Base-by-base conservation (phyloP, 2,888 invertebrate genomes). In the Thalpophila matura region DNA sequence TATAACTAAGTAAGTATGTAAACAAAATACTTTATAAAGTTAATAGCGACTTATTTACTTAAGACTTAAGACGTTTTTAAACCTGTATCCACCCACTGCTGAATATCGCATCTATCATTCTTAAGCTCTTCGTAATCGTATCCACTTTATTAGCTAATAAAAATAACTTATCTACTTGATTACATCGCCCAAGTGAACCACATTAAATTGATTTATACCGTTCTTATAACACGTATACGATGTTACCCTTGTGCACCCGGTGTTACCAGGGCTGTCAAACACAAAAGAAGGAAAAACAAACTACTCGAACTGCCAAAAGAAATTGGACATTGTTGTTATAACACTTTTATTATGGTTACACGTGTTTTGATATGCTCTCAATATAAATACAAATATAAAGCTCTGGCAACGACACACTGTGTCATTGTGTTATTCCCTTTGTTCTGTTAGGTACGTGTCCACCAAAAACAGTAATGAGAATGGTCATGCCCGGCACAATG, bases 181-280 rank as follows among this genome's bases (percentile, higher is more conserved):
- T 59, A 42, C 31, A 58, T 38, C 45, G 43, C 45, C 42, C 56
- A 29, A 63, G 51, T 45, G 37, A 45, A 54, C 63, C 53, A 43
- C 62, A 63, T 71, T 75, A 56, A 68, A 54, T 72, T 68, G 68
- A 75, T 75, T 68, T 72, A 72, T 38, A 43, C 16, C 31, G 26
- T 9, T 57, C 59, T 68, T 59, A 63, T 67, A 46, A 64, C 53
- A 59, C 51, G 54, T 59, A n/a, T n/a, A 37, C 42, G 47, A 56
- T 51, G 53, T 60, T 33, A 53, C 54, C 51, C 46, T 37, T 31
- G 55, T 47, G 45, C 56, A 59, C 27, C 27, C 45, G n/a, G 12
- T n/a, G 31, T 53, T 31, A 35, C 42, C 14, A 73, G 56, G 56
- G 61, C 31, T 61, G 67, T 45, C 73, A 67, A 51, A 56, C 12